phyloP scores from a whole-genome alignment of 1,140 invertebrate genomes.

The Octopus bimaculoides region DNA sequence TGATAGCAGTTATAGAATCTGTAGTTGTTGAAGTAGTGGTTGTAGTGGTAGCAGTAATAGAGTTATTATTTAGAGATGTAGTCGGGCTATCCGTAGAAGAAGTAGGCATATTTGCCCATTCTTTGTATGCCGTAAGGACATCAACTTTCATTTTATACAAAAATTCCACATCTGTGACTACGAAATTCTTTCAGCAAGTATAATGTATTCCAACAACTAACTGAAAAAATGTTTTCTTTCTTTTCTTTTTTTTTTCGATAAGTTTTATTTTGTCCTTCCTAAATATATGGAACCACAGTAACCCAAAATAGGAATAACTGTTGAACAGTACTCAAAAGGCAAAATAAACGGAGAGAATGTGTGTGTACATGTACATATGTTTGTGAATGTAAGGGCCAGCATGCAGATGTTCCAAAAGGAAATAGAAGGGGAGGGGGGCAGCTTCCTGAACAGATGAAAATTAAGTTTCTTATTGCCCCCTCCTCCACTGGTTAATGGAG shows the following conservation, averaged over 20 bases:
- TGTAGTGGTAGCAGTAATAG: background rate
- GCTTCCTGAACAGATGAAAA: background rate
- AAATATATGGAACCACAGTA: no score
- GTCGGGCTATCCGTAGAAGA: background rate
- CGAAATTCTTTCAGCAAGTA: background rate
- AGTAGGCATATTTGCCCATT: slow-evolving; percentile 10
- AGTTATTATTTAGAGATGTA: background rate
- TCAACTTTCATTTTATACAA: slow-evolving; percentile 8
- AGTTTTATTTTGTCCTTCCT: no score
- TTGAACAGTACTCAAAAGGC: no score
- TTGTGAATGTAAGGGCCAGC: no score
- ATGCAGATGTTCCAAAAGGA: no score
- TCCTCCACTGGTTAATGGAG: background rate
- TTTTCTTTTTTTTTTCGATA: no score
- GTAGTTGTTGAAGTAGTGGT: background rate
- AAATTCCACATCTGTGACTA: background rate
- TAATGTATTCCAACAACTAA: no score
- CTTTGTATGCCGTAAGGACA: slow-evolving; percentile 8
- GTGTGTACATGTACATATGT: no score
- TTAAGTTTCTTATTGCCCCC: background rate
- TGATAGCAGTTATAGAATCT: background rate
- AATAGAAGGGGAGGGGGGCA: background rate
- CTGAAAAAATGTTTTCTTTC: no score
- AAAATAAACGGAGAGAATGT: no score
- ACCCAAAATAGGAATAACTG: no score